Evolutionary conservation across 2,797 vertebrate genomes (phyloP).

Genomic region (Hirundo rustica): DNA sequence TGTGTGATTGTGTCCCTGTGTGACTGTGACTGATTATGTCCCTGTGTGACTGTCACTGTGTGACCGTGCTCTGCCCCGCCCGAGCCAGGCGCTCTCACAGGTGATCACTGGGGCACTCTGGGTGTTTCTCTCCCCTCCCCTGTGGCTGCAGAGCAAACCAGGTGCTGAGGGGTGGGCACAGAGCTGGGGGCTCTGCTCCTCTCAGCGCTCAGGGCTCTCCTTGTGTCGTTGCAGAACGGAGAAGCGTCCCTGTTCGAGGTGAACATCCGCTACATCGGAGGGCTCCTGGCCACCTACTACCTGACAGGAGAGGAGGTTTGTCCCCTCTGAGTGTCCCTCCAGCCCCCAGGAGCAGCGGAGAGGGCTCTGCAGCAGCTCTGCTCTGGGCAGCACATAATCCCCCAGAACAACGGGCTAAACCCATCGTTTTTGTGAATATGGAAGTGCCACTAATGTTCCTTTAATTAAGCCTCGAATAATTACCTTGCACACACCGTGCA

Average conservation of each 20-base stretch:
- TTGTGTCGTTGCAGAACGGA: constrained; percentile 81
- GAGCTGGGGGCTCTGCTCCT: neutral
- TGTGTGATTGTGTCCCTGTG: neutral
- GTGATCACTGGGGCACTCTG: neutral
- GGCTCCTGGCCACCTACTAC: constrained; percentile 92
- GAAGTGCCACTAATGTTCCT: constrained; percentile 18
- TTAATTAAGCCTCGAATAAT: constrained; percentile 61
- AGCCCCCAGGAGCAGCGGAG: neutral
- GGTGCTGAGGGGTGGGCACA: neutral
- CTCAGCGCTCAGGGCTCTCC: neutral
- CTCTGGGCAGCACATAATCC: neutral
- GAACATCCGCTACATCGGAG: constrained; percentile 96
- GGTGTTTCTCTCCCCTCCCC: neutral
- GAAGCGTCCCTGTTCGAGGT: constrained; percentile 98
- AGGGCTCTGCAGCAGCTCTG: neutral
- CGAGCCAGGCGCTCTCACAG: neutral
- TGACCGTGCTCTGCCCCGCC: neutral
- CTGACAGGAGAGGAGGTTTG: constrained; percentile 94
- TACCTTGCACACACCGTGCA: constrained; percentile 30
- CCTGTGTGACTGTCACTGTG: neutral
- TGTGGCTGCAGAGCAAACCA: neutral
- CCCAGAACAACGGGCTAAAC: neutral
- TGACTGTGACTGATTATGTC: no score
- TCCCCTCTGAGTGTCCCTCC: neutral
- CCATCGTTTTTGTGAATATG: neutral